Percentiles rank a stretch among this genome's conserved stretches.
These are phyloP conservation scores for Venturia canescens DNA, from an alignment of 1,140 invertebrate genomes.

Conservation along the genomic window DNA sequence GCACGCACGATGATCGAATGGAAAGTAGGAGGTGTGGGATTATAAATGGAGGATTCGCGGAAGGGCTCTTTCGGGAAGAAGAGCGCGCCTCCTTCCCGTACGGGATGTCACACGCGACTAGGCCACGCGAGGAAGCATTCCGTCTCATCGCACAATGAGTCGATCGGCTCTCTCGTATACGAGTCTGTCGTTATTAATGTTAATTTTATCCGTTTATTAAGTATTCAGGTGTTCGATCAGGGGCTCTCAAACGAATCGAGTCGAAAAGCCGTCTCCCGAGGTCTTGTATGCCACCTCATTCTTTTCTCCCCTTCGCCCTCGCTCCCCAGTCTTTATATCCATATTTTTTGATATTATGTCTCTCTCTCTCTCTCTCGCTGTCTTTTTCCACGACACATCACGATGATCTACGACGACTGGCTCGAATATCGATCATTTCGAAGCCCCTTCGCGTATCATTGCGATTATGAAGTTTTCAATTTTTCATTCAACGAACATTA, in stretches of 20 bases:
- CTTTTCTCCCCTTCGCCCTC: neutral
- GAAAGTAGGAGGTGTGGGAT: too few relatives aligned
- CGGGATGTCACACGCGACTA: slow-evolving; percentile 68
- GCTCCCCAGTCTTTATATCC: neutral
- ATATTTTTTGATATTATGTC: neutral
- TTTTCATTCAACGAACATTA: neutral
- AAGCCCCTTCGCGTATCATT: neutral
- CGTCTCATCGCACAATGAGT: slow-evolving; percentile 62
- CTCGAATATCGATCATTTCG: slow-evolving; percentile 32
- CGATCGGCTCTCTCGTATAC: slow-evolving; percentile 69
- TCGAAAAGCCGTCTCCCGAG: neutral
- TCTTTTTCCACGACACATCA: neutral
- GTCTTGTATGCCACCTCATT: neutral
- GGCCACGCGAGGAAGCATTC: slow-evolving; percentile 59
- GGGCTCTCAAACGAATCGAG: slow-evolving; percentile 66
- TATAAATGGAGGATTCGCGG: too few relatives aligned
- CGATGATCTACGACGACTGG: slow-evolving; percentile 40
- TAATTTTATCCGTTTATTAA: slow-evolving; percentile 78
- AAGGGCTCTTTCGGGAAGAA: slow-evolving; percentile 22
- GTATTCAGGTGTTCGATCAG: slow-evolving; percentile 77
- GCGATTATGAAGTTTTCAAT: neutral
- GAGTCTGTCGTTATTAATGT: slow-evolving; percentile 75
- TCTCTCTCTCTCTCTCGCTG: neutral
- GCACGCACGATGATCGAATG: neutral
- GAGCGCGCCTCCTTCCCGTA: slow-evolving; percentile 56